Evolutionary conservation across 2,113 vertebrate genomes (phyloP).

Genomic region (Pomatorhinus ruficollis): DNA sequence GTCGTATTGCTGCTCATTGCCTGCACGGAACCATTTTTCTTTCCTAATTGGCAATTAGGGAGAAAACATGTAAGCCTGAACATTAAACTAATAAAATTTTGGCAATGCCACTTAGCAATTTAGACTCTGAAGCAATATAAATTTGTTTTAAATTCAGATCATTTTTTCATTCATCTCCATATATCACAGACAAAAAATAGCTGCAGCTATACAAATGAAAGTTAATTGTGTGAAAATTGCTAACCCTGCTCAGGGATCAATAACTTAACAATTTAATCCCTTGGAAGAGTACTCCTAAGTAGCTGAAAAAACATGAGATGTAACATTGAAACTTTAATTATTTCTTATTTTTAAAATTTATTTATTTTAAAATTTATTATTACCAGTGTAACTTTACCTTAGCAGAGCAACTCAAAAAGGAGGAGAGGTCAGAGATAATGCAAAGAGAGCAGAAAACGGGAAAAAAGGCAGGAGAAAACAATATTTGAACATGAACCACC

Average conservation of each 20-base stretch:
- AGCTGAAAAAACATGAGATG: background rate
- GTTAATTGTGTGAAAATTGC: background rate
- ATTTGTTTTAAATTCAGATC: background rate
- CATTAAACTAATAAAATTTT: background rate
- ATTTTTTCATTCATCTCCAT: background rate
- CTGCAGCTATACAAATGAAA: background rate
- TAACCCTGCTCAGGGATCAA: background rate
- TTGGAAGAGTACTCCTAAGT: background rate
- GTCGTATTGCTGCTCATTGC: background rate
- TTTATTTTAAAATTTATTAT: background rate
- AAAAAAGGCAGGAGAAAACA: rapidly evolving
- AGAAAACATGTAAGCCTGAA: background rate
- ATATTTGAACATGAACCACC: rapidly evolving
- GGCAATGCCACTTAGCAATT: background rate
- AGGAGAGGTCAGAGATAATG: background rate
- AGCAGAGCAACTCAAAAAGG: background rate
- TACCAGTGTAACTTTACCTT: background rate
- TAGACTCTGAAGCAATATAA: background rate
- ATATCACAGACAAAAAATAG: background rate
- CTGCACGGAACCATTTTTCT: background rate
- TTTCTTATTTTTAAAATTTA: background rate
- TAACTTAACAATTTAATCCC: background rate
- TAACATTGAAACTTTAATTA: background rate
- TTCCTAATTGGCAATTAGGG: background rate
- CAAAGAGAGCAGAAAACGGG: background rate